Conservation (phyloP, 2,113 vertebrate genomes). For the Hypocryptadius cinnamomeus region DNA sequence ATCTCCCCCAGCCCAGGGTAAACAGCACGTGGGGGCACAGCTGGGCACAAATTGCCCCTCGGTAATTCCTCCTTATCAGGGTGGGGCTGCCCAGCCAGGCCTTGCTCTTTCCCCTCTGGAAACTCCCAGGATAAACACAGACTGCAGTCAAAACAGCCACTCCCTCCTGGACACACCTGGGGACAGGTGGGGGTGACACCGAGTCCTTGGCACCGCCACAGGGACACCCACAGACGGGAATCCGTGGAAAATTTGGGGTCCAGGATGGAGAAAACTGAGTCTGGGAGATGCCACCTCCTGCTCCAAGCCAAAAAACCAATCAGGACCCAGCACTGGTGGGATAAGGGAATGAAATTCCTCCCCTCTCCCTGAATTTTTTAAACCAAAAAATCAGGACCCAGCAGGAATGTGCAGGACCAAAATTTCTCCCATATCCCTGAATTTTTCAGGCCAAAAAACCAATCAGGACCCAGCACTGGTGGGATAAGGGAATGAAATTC, state of each 20-base stretch:
- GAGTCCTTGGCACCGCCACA: background rate
- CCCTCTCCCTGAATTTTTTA: too few species aligned
- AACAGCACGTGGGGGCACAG: background rate
- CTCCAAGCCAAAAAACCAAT: too few species aligned
- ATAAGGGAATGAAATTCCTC: too few species aligned
- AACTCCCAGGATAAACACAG: background rate
- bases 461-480: too few species aligned
- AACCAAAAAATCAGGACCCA: too few species aligned
- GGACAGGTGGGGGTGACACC: fast-evolving
- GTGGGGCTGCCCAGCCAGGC: background rate
- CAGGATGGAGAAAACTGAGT: fast-evolving
- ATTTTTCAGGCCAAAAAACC: too few species aligned
- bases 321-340: too few species aligned
- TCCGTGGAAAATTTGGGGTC: fast-evolving
- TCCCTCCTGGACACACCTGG: background rate
- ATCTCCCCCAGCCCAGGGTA: background rate
- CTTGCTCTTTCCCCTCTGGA: background rate
- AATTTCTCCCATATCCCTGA: too few species aligned
- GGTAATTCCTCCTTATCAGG: background rate
- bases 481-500: too few species aligned
- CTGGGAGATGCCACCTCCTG: background rate
- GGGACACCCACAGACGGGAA: background rate
- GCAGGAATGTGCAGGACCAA: too few species aligned
- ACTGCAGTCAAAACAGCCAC: background rate
- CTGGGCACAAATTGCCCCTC: background rate